phyloP scores from a whole-genome alignment of 2,888 invertebrate species.

The Cremastobaeus sp. region DNA sequence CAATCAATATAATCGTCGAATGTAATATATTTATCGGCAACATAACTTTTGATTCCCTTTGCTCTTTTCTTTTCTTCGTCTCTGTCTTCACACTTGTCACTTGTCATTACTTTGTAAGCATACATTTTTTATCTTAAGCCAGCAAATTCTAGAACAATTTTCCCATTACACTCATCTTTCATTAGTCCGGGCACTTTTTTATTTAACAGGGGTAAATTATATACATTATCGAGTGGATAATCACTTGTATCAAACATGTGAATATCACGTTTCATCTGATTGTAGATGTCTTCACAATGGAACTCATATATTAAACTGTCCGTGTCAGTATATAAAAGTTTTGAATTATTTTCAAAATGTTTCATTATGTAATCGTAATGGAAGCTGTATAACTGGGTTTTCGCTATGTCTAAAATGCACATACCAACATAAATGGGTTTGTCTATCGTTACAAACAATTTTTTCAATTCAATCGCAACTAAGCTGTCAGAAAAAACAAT shows the following conservation, averaged over 20 bases:
- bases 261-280: no score
- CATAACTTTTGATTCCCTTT: no score
- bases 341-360: conserved; percentile 43
- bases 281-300: no score
- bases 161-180: no score
- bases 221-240: no score
- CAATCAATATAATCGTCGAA: conserved; percentile 14
- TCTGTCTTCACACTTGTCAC: no score
- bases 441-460: not conserved
- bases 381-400: conserved; percentile 47
- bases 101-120: not conserved
- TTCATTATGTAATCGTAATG: conserved; percentile 48
- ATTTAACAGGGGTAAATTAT: not conserved
- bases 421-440: conserved; percentile 22
- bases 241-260: conserved; percentile 69
- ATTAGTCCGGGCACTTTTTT: conserved; percentile 1
- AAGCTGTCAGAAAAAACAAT: conserved; percentile 14
- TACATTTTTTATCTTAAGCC: conserved; percentile 19
- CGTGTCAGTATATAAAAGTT: no score
- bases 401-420: conserved; percentile 30
- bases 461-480: conserved; percentile 16
- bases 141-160: no score
- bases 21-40: not conserved
- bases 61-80: no score
- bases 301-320: no score